Evolutionary conservation across 2,113 vertebrate species (phyloP), one percentile per base, ranked within the genome.

Genomic region (Osmerus mordax): DNA sequence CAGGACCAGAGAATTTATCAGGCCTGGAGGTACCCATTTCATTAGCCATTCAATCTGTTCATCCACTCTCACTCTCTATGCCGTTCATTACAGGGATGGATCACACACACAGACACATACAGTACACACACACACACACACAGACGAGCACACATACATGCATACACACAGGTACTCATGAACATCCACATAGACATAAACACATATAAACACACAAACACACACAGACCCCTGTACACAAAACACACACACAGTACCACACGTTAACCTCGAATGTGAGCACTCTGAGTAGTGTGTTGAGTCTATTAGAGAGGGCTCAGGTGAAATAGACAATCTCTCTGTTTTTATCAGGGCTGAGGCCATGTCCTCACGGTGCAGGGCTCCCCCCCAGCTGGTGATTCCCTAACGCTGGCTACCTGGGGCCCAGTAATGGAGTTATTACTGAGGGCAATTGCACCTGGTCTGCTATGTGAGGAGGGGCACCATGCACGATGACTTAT

Each of bases 21-120:
- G 88, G 92, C 93, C 93, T 92, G 92, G 93, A 96, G 93, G 94
- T 94, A 94, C 93, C 93, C 94, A 94, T 96, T 96, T 95, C 95
- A 95, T 96, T 96, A 96, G 89, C 91, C 93, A 94, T 96, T 95
- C 94, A 94, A 95, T 95, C 94, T 94, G 93, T 91, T 92, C 90
- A 73, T 58, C 91, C 87, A 81, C 79, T 92, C 77, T 14, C 74
- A 68, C 32, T 36, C 47, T 14, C 71, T 62, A 11, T 23, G 25
- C 54, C 62, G 7, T 47, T 47, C 59, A n/a, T 55, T 61, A 23
- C 62, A 9, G 2, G 74, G 21, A 77, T 67, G 61, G 47, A 47
- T 59, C 47, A 67, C 47, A 28, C 54, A 55, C 54, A 55, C 54
- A 55, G 14, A 55, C 54, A 55, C 54, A 55, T 18, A 21, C 14